A percentile compares a stretch with the other conserved stretches of the same genome.
These are phyloP conservation scores for Mesoligia furuncula DNA, from an alignment of 2,888 invertebrate species.

Conservation along the genomic window DNA sequence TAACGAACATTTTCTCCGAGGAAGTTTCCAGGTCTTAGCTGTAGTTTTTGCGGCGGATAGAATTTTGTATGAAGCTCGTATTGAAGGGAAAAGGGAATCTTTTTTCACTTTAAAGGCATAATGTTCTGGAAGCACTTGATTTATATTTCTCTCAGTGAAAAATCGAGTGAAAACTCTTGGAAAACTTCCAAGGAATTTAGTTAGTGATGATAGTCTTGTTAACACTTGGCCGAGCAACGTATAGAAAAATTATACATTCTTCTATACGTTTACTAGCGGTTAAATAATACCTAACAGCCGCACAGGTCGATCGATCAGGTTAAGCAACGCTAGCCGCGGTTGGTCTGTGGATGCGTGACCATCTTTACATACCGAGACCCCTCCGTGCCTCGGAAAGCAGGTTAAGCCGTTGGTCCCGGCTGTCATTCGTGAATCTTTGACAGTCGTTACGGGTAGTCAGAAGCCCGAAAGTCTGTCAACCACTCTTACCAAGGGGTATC, in stretches of 20 bases:
- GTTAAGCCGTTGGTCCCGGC: too few species aligned
- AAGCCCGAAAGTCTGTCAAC: too few species aligned
- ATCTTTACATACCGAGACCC: too few species aligned
- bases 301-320: too few species aligned
- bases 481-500: too few species aligned
- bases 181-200: neutral
- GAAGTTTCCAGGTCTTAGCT: conserved; percentile 32
- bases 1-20: conserved; percentile 46
- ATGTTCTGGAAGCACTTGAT: conserved; percentile 41
- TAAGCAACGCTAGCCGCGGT: too few species aligned
- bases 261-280: neutral
- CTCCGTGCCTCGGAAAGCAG: too few species aligned
- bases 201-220: neutral
- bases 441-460: too few species aligned
- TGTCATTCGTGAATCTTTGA: too few species aligned
- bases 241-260: neutral
- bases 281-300: too few species aligned
- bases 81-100: conserved; percentile 46
- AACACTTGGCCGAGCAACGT: neutral
- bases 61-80: conserved; percentile 63
- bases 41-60: conserved; percentile 60
- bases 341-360: too few species aligned
- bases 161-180: conserved; percentile 1
- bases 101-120: conserved; percentile 60
- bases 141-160: conserved; percentile 26